Percentiles rank a stretch among this genome's conserved stretches.
phyloP scores from a whole-genome alignment of 2,888 invertebrate species.

The Cantharis rustica region DNA sequence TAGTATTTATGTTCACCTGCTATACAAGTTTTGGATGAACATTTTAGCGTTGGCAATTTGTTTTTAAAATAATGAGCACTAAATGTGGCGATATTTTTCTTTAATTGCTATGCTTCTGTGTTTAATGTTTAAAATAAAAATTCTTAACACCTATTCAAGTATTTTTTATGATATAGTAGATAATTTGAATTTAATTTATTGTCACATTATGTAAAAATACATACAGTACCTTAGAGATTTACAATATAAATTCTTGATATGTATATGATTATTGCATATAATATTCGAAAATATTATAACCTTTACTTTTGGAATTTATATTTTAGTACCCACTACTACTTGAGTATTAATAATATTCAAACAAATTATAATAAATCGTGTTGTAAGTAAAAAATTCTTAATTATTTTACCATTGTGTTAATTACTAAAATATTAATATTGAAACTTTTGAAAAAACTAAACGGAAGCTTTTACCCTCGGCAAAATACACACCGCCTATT shows the following conservation, averaged over 20 bases:
- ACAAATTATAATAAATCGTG: neutral
- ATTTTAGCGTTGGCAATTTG: slow-evolving; percentile 37
- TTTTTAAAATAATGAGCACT: slow-evolving; percentile 32
- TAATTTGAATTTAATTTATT: slow-evolving; percentile 40
- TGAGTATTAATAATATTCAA: neutral
- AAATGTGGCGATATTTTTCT: slow-evolving; percentile 29
- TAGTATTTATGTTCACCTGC: slow-evolving; percentile 36
- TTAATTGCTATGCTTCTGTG: slow-evolving; percentile 35
- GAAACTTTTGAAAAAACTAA: slow-evolving; percentile 7
- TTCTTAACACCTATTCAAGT: slow-evolving; percentile 38
- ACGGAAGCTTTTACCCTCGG: slow-evolving; percentile 25
- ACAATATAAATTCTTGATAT: slow-evolving; percentile 31
- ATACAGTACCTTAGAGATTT: slow-evolving; percentile 34
- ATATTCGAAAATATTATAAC: slow-evolving; percentile 31
- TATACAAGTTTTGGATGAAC: slow-evolving; percentile 34
- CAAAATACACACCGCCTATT: slow-evolving; percentile 20
- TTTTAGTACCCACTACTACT: slow-evolving; percentile 8
- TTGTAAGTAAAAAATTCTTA: neutral
- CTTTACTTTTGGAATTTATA: slow-evolving; percentile 26
- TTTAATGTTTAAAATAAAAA: slow-evolving; percentile 34
- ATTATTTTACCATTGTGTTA: neutral
- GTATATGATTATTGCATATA: slow-evolving; percentile 34
- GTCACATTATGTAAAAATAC: slow-evolving; percentile 7
- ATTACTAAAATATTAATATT: neutral
- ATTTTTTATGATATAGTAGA: slow-evolving; percentile 34